Evolutionary conservation across 1,140 invertebrate species (phyloP).

Genomic region (Neodiprion fabricii): DNA sequence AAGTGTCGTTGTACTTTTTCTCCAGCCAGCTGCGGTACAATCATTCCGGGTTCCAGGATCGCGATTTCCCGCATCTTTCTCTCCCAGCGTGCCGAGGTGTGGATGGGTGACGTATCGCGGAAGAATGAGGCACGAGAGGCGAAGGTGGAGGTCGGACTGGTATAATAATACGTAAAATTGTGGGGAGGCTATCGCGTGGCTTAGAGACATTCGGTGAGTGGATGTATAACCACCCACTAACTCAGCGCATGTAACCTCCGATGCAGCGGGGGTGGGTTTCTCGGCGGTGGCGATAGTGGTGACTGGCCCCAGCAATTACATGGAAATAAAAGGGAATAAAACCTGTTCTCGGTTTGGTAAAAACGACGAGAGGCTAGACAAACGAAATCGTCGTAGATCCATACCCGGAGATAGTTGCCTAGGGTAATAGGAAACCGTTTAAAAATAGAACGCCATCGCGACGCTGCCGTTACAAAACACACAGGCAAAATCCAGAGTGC

Average conservation of each 20-base stretch:
- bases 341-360: neutral
- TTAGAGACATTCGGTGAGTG: constrained; percentile 56
- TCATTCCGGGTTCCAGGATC: too few species aligned
- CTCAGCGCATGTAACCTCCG: neutral
- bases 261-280: constrained; percentile 35
- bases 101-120: too few species aligned
- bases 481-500: too few species aligned
- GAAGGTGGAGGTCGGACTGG: too few species aligned
- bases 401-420: neutral
- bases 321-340: constrained; percentile 57
- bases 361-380: neutral
- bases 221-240: constrained; percentile 29
- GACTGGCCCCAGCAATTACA: constrained; percentile 62
- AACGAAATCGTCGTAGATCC: neutral
- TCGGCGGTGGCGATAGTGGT: constrained; percentile 57
- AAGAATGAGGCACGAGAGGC: too few species aligned
- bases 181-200: constrained; percentile 45
- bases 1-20: too few species aligned
- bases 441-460: neutral
- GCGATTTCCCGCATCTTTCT: too few species aligned
- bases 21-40: too few species aligned
- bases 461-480: too few species aligned
- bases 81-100: too few species aligned
- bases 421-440: neutral
- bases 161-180: too few species aligned